Base-by-base conservation (phyloP, 2,797 vertebrate species). In the Alca torda region DNA sequence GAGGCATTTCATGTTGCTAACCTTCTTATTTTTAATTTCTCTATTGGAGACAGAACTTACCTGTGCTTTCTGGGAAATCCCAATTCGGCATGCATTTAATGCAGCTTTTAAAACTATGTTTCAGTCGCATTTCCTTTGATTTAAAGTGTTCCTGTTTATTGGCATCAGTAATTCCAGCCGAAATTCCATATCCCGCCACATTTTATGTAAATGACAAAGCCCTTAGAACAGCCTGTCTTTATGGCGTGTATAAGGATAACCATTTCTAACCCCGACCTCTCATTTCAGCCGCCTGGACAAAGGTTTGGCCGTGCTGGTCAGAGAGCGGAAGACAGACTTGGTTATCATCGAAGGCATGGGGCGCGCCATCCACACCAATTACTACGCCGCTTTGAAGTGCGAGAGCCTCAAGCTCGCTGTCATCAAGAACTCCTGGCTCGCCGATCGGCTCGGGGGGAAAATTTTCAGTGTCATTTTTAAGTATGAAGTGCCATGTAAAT, bases 381-480 rank as follows among this genome's bases (percentile, higher is more conserved):
- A 99, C 98, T 98, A 99, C 1, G 99, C 99, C 4, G 98, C 96
- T 41, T 97, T 99, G 51, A 97, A 98, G 97, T 99, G 99, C 0
- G 99, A 99, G 98, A 99, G 99, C 98, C 99, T 99, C 93, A 99
- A 99, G 97, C 98, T 99, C 83, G 99, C 99, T 0, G 99, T 99
- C 69, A 98, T 99, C 98, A 99, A 99, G 95, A 99, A 99, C 97
- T 98, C 99, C 12, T 99, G 99, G 99, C 98, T 99, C 53, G 99
- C 99, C 0, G 99, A 99, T 50, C 98, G 99, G 4, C 98, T 99
- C 2, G 99, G 99, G 1, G 99, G 99, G 24, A 99, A 98, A 85
- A 98, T 99, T 88, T 99, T 99, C 98, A 99, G 99, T 2, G 99
- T 99, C 90, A 99, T 99, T 94, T 99, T 99, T 97, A 99, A 99